These are phyloP conservation scores for Rhabdomys dilectus DNA, from an alignment of 2,113 vertebrate species.

Conservation along the genomic window DNA sequence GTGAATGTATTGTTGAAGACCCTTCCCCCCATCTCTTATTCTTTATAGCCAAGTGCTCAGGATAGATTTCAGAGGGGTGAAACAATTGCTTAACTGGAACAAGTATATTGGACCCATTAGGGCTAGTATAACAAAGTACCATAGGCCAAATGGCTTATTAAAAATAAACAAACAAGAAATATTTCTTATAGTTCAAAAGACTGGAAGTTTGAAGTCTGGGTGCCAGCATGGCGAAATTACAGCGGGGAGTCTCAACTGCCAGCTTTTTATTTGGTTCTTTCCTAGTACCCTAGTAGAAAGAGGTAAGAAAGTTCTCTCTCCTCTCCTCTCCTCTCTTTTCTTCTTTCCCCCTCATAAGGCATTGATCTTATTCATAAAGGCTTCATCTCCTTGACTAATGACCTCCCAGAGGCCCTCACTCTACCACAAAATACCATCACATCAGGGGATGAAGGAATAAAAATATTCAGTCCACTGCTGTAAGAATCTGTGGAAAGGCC, in stretches of 20 bases:
- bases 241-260: background rate
- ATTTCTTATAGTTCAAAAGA: background rate
- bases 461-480: background rate
- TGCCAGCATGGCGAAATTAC: background rate
- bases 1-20: background rate
- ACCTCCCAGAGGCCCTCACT: background rate
- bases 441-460: background rate
- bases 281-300: background rate
- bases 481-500: background rate
- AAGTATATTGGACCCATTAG: background rate
- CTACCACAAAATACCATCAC: background rate
- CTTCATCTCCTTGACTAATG: background rate
- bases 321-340: too few species aligned
- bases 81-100: constrained; percentile 9
- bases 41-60: background rate
- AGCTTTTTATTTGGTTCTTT: background rate
- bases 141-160: background rate
- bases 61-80: constrained; percentile 26
- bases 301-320: background rate
- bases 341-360: background rate
- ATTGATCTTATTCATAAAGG: background rate
- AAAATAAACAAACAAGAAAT: background rate
- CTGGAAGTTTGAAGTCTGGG: background rate
- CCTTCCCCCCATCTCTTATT: background rate
- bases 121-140: background rate